Evolutionary conservation across 1,140 invertebrate species (phyloP), one percentile per base, ranked within the genome.

Genomic region (Caenorhabditis latens): DNA sequence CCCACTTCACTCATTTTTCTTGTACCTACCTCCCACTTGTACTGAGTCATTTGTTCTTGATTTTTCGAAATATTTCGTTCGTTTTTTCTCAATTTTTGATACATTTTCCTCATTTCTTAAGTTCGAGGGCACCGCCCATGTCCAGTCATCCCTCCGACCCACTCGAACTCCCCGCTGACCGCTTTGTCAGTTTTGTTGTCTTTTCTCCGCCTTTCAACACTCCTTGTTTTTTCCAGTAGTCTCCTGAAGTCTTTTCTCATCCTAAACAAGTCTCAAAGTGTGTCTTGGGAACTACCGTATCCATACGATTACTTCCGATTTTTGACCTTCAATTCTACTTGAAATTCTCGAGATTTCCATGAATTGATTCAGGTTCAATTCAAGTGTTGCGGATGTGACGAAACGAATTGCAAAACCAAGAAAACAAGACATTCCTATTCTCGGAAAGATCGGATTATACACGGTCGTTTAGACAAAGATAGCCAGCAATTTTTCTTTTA

Each of bases 181-280:
- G 42, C 65, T 71, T 71, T 46, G 65, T 71, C 65, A 19, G 9
- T 63, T 63, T 63, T 63, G 57, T 58, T 58, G 14, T 58, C n/a
- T 63, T 58, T 58, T 58, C 9, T 9, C 14, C 50, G 50, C 55
- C 19, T 58, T 58, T 58, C 55, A 58, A 58, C 55, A 58, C 55
- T 58, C 55, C 8, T n/a, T 58, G 14, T 58, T n/a, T 58, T 58
- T 58, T 16, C 55, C 19, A 53, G 50, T 53, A 4, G 50, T 53
- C 50, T 53, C 16, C 50, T 16, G 50, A 16, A 53, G 32, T 16
- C 14, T 50, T 58, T 4, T 57, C 16, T 57, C 16, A 4, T n/a
- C n/a, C 55, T 19, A 58, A 58, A 58, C 50, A 53, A 53, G 50
- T 53, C 9, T 13, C 9, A 16, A 53, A 53, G 4, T 13, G 16